Evolutionary conservation across 2,888 invertebrate genomes (phyloP), one percentile per base, ranked within the genome.

Genomic region (Chironomus tentans): DNA sequence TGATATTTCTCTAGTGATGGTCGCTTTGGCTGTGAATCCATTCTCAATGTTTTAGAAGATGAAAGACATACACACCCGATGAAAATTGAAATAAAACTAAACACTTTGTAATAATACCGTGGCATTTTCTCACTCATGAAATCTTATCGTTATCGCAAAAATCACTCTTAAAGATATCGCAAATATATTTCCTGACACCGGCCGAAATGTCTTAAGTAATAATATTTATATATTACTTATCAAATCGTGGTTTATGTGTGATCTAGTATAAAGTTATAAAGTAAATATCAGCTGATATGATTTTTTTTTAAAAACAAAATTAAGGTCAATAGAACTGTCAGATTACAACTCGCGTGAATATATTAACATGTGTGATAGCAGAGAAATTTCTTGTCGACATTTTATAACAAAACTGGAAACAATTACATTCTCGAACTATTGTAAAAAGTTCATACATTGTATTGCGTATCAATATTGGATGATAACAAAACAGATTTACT

Each of bases 1-100:
- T 78, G 78, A 76, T 83, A 83, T 21, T 80, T 79, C 2, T 78
- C 77, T 5, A 78, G n/a, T 0, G 77, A 77, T 62, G 80, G 22
- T 74, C 80, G 84, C 81, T 82, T 0, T 80, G 79, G 3, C 5
- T 28, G 12, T 18, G 22, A 5, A 12, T 10, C 12, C 21, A 65
- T 65, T 10, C 24, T 65, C n/a, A 15, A 15, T 18, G 18, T 56
- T 38, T 38, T 38, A 2, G 10, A 38, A 10, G 38, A 38, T 38
- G 38, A 38, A 38, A 38, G 10, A 38, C 38, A 10, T 38, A 18
- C 4, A 56, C 56, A 56, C 18, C 7, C 15, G 56, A 56, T 12
- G 56, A 56, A 15, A 56, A 56, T 56, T 56, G 18, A 56, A 56
- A 56, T 15, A 15, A 56, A 18, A 56, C 56, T 56, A 56, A 56